Percentiles rank a stretch among this genome's conserved stretches.
Conservation (phyloP, 2,888 invertebrate species). For the Aricia artaxerxes region DNA sequence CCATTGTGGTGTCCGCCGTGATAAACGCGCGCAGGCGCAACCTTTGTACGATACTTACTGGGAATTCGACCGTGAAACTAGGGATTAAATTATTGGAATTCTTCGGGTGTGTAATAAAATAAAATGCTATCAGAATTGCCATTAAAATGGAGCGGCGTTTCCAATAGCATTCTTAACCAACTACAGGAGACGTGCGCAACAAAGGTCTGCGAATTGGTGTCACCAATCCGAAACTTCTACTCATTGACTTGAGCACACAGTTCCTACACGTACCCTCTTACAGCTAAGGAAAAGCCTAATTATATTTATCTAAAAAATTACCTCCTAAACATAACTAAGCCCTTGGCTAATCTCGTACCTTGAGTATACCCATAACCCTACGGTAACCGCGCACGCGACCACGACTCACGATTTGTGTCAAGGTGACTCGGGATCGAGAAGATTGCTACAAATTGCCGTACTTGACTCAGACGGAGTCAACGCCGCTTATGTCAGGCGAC, state of each 20-base stretch:
- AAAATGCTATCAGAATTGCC: background rate
- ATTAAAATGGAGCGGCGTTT: too few species aligned
- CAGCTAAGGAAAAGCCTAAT: too few species aligned
- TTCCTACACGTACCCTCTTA: too few species aligned
- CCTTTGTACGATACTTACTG: constrained; percentile 34
- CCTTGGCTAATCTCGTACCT: background rate
- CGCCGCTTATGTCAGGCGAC: constrained; percentile 21
- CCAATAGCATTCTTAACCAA: too few species aligned
- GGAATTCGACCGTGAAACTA: constrained; percentile 5
- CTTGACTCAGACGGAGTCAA: constrained; percentile 34
- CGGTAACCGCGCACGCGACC: constrained; percentile 49
- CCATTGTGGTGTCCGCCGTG: constrained; percentile 63
- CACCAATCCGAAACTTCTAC: too few species aligned
- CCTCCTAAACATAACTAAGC: background rate
- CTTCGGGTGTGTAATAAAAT: background rate
- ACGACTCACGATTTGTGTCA: constrained; percentile 69
- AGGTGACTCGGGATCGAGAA: constrained; percentile 65
- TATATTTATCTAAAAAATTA: background rate
- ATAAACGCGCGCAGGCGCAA: constrained; percentile 42
- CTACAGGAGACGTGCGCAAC: too few species aligned
- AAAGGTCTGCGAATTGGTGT: too few species aligned
- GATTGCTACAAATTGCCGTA: constrained; percentile 62
- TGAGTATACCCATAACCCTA: constrained; percentile 36
- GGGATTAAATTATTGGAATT: background rate
- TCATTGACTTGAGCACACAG: too few species aligned